Evolutionary conservation across 2,113 vertebrate species (phyloP), one percentile per base, ranked within the genome.

Genomic region (Strix aluco): DNA sequence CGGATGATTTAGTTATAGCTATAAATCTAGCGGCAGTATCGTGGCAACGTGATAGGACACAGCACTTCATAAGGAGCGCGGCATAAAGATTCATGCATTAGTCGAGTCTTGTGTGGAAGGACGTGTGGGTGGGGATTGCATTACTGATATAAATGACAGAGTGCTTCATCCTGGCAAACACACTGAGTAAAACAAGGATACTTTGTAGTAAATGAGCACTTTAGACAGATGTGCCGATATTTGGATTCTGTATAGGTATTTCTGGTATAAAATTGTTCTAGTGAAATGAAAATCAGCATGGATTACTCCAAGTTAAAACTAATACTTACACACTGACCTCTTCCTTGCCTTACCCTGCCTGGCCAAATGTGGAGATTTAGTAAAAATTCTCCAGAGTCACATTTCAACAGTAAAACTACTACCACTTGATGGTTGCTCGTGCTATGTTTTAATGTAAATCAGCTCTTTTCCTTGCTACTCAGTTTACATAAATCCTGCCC

Each of bases 1-100:
- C 8, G 4, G 96, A 96, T 97, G 97, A 97, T 97, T 96, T 96
- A 96, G 92, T 96, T 95, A 66, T 20, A 73, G 94, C 92, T 81
- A 95, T 97, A 97, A 97, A 97, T 97, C 96, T 94, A 79, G 86
- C 13, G 23, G 87, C 92, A 70, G 88, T 52, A 13, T 86, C 52
- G 61, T 87, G 88, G 92, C 94, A 94, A 91, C n/a, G 14, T 95
- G 89, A 90, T 80, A 92, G 96, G 94, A 97, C 92, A 71, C 74
- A 80, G 84, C 66, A 34, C 95, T 96, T 92, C 89, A 73, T 80
- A 85, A 81, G 86, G 83, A 91, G 57, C 34, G 1, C 2, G 4
- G 88, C 86, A 38, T 74, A 75, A 85, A 89, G 71, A 71, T 75
- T 86, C 89, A 17, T 73, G 84, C 86, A 66, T 96, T 91, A 92